These are phyloP conservation scores for Flexamia atlantica DNA, from an alignment of 2,888 invertebrate species.

Conservation along the genomic window DNA sequence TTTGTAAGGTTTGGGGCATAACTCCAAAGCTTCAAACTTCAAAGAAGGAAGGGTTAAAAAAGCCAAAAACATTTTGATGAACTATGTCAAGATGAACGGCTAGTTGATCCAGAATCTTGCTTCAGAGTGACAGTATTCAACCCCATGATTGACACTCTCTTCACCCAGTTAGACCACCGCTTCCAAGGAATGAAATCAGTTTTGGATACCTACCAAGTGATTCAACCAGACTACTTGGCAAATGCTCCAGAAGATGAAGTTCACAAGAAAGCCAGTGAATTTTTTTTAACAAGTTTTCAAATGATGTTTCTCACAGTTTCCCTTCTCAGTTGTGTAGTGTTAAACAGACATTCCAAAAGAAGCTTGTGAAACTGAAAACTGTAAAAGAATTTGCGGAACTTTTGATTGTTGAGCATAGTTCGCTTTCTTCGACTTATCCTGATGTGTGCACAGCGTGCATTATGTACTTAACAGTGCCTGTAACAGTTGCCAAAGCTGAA, in stretches of 20 bases:
- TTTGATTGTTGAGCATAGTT: neutral
- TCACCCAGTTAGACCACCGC: too few species aligned
- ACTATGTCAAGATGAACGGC: too few species aligned
- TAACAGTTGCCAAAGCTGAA: neutral
- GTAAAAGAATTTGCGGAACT: constrained; percentile 22
- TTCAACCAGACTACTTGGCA: too few species aligned
- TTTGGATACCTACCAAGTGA: too few species aligned
- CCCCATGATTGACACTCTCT: too few species aligned
- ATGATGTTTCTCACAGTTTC: constrained; percentile 11
- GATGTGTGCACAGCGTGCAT: constrained; percentile 39
- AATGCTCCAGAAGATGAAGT: too few species aligned
- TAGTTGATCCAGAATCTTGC: too few species aligned
- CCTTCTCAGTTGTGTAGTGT: neutral
- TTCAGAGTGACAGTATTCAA: too few species aligned
- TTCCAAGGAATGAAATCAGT: too few species aligned
- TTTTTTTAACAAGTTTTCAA: neutral
- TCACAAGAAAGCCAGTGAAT: constrained; percentile 11
- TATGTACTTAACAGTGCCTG: constrained; percentile 33
- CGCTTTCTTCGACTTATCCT: constrained; percentile 12
- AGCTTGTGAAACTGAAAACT: neutral
- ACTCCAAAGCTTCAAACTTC: neutral
- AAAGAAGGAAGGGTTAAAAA: constrained; percentile 8
- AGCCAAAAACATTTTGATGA: too few species aligned
- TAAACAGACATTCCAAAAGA: neutral
- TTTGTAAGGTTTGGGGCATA: constrained; percentile 3